Evolutionary conservation across 2,888 invertebrate genomes (phyloP), one percentile per base, ranked within the genome.

Genomic region (Anoplius nigerrimus): DNA sequence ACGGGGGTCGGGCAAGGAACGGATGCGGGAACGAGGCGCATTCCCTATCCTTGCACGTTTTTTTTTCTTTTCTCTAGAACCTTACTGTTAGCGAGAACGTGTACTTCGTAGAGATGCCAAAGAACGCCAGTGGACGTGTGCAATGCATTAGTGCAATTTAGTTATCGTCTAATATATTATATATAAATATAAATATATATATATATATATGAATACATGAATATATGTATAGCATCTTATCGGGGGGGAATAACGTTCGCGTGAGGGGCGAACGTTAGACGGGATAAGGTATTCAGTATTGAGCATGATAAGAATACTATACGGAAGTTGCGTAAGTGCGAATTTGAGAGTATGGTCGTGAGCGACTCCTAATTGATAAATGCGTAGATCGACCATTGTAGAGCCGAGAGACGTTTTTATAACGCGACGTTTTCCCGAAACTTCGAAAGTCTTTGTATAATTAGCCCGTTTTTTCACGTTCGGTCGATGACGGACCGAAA

Each of bases 101-200:
- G 55, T 59, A 62, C 55, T 52, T 24, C 78, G 76, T 79, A 84
- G 76, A 83, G 82, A 85, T 85, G 85, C 85, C 85, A 85, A 85
- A 85, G 84, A 85, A 80, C 65, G 71, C 63, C 67, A 68, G 74
- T 72, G 67, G 75, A 78, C 74, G 74, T 74, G 85, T 85, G 85
- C 85, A 85, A 85, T 85, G 81, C 79, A 78, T 74, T 83, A 84
- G 85, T 85, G 84, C 84, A 84, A 84, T 84, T 81, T 80, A 75
- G 71, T 72, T 69, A 79, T 74, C 69, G 69, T 76, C 67, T 79
- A 80, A 63, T 27, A 52, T 69, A 72, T 62, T 27, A 61, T 66
- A 67, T 60, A 46, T 0, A 46, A 21, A 56, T 11, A 56, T 27
- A 55, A 34, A 48, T 6, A n/a, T 48, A 48, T 56, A 24, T 42